Conservation (phyloP, 2,888 invertebrate species). For the Branchellion lobata region DNA sequence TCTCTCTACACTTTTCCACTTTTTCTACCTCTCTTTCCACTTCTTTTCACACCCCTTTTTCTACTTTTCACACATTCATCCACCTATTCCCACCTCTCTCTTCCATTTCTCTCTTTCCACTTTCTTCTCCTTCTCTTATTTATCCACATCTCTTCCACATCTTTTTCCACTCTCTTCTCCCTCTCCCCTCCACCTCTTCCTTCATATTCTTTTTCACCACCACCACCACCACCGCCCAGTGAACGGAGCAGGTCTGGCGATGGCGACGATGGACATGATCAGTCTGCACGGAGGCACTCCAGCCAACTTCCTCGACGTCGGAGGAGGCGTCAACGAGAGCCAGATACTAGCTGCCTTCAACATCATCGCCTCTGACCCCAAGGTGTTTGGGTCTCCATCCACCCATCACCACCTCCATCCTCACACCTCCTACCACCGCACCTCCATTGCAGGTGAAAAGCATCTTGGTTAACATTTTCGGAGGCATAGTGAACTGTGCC, state of each 20-base stretch:
- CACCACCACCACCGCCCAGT: slow-evolving; percentile 67
- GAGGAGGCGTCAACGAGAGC: slow-evolving; percentile 89
- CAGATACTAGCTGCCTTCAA: slow-evolving; percentile 90
- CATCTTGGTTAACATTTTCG: slow-evolving; percentile 96
- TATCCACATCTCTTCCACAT: no score
- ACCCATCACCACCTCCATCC: no score
- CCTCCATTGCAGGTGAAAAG: slow-evolving; percentile 72
- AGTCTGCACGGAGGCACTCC: slow-evolving; percentile 91
- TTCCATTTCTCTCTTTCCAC: no score
- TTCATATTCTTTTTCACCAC: not conserved
- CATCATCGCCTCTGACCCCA: slow-evolving; percentile 75
- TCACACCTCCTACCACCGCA: no score
- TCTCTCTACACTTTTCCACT: not conserved
- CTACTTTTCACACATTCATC: no score
- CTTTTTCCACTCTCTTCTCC: not conserved
- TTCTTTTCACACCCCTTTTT: not conserved
- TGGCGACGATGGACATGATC: slow-evolving; percentile 99
- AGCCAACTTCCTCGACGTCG: slow-evolving; percentile 97
- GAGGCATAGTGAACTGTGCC: slow-evolving; percentile 96
- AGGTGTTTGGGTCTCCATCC: slow-evolving; percentile 56
- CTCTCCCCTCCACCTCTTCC: slow-evolving; percentile 56
- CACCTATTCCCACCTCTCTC: no score
- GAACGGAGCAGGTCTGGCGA: slow-evolving; percentile 97
- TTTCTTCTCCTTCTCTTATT: no score
- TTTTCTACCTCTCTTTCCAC: not conserved